Conservation (phyloP, 2,888 invertebrate genomes). For the Scaeva pyrastri region DNA sequence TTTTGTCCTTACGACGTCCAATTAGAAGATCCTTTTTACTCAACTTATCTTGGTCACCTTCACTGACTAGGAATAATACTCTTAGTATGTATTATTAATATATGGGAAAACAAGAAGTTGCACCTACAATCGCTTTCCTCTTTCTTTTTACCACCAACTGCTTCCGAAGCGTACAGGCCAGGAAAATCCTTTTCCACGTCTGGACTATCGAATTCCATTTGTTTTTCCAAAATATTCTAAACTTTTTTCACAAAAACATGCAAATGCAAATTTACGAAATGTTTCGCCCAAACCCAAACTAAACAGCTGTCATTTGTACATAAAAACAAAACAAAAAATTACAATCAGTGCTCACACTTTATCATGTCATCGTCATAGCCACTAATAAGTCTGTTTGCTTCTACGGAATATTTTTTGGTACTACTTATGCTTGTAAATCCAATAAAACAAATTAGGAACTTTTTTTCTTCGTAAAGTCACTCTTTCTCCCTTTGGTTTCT, state of each 20-base stretch:
- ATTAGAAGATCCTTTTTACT: constrained; percentile 91
- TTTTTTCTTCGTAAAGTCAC: too few relatives aligned
- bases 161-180: constrained; percentile 93
- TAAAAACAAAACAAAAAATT: too few relatives aligned
- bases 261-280: not conserved
- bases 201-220: constrained; percentile 87
- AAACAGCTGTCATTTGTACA: not conserved
- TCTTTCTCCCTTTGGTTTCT: too few relatives aligned
- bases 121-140: constrained; percentile 93
- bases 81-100: not conserved
- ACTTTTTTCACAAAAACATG: constrained; percentile 4
- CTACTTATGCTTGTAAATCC: too few relatives aligned
- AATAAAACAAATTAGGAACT: too few relatives aligned
- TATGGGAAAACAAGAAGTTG: not conserved
- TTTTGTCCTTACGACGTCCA: constrained; percentile 92
- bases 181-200: constrained; percentile 96
- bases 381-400: too few relatives aligned
- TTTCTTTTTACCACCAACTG: constrained; percentile 85
- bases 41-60: constrained; percentile 91
- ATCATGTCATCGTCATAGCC: too few relatives aligned
- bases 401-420: too few relatives aligned
- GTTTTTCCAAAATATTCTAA: not conserved
- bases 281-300: not conserved
- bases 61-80: constrained; percentile 87
- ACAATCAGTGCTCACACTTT: not conserved